Conservation (phyloP, 1,140 invertebrate species). For the Drosophila aff. region DNA sequence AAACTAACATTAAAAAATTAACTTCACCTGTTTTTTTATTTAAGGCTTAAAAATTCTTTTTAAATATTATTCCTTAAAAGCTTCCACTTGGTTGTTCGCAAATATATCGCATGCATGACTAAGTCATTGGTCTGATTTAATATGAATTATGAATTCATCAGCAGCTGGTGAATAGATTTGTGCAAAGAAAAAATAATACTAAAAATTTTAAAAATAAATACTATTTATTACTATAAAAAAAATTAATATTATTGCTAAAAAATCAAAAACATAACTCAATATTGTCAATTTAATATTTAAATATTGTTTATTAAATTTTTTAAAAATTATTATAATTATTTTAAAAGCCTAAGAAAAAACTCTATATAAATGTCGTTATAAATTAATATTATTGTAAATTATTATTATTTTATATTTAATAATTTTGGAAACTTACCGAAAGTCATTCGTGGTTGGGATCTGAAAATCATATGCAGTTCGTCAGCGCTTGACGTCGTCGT, state of each 20-base stretch:
- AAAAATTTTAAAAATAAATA: background rate
- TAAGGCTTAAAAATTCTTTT: background rate
- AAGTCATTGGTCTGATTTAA: background rate
- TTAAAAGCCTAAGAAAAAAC: background rate
- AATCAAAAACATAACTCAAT: too few relatives aligned
- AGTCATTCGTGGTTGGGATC: background rate
- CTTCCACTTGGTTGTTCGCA: background rate
- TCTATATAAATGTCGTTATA: too few relatives aligned
- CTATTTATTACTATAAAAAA: too few relatives aligned
- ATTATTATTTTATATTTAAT: too few relatives aligned
- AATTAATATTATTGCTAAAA: too few relatives aligned
- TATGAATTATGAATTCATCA: constrained; percentile 10
- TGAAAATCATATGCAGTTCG: background rate
- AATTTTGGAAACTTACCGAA: background rate
- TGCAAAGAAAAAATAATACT: background rate
- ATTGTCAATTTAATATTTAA: background rate
- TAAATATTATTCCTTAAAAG: background rate
- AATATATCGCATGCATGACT: background rate
- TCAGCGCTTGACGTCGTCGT: constrained; percentile 9
- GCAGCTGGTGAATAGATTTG: background rate
- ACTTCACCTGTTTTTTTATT: too few relatives aligned
- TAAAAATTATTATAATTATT: background rate
- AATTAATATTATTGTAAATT: too few relatives aligned
- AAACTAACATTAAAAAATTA: background rate
- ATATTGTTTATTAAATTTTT: background rate